Evolutionary conservation across 2,113 vertebrate genomes (phyloP), one percentile per base, ranked within the genome.

Genomic region (Macroglossus sobrinus): DNA sequence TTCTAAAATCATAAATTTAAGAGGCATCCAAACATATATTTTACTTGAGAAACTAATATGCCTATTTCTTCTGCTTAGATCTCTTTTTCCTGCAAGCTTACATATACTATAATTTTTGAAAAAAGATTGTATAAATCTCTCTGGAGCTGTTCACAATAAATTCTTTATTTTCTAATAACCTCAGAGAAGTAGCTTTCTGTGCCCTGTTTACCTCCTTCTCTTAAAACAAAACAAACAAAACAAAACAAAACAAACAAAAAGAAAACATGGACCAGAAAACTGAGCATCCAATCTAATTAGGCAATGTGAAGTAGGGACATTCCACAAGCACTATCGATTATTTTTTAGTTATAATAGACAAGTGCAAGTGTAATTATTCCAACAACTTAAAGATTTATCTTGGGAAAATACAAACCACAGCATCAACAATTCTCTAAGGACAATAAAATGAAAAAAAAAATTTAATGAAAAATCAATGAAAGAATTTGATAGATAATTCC

Each of bases 81-180:
- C n/a, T 84, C 11, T 72, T 81, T 82, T 38, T 88, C 43, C 33
- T 84, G 30, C 4, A 69, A 80, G 40, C 2, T 45, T 84, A 21
- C 15, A 90, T 50, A 43, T 50, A 43, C n/a, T n/a, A 30, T 30
- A 78, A 84, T 74, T 90, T 95, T 95, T 79, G 16, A 38, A 81
- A 92, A 84, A 28, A 11, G 43, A 66, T 57, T 33, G 0, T 45
- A 43, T 68, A 81, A 69, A 64, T 94, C 19, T 93, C 53, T 95
- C 43, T 87, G 33, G 35, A 81, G 35, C 5, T 82, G 16, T 68
- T 71, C 40, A 38, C 11, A 84, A 5, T 69, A 79, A 86, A 61
- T 89, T 79, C 63, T 95, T 76, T 92, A 69, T 89, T 92, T 97
- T 92, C 63, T 84, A 63, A 45, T 79, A 81, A 94, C 74, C 88